These are phyloP conservation scores for Operophtera brumata DNA, from an alignment of 2,888 invertebrate species.

Conservation along the genomic window DNA sequence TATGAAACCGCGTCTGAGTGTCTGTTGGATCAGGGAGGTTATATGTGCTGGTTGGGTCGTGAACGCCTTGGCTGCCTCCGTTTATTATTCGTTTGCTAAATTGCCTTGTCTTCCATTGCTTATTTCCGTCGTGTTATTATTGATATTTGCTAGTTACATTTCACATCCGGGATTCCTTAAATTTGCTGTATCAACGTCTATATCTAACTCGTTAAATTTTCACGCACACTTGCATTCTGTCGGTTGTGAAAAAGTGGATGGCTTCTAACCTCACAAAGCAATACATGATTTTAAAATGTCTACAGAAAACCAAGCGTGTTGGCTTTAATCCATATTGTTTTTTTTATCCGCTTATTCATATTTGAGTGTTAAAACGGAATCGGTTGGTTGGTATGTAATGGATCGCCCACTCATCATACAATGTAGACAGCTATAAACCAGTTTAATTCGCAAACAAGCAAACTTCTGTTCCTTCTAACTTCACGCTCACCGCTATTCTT, in stretches of 20 bases:
- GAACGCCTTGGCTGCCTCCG: slow-evolving; percentile 48
- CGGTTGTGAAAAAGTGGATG: slow-evolving; percentile 46
- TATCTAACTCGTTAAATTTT: slow-evolving; percentile 56
- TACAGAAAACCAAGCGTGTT: background rate
- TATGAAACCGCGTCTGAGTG: slow-evolving; percentile 5
- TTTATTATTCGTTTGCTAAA: slow-evolving; percentile 60
- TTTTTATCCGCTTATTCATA: background rate
- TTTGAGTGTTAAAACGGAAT: slow-evolving; percentile 11
- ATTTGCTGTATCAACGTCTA: slow-evolving; percentile 27
- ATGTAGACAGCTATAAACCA: background rate
- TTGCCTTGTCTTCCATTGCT: slow-evolving; percentile 49
- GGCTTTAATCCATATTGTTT: background rate
- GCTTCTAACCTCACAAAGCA: slow-evolving; percentile 6
- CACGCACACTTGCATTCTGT: slow-evolving; percentile 53
- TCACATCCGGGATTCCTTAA: slow-evolving; percentile 13
- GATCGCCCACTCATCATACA: slow-evolving; percentile 17
- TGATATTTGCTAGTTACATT: slow-evolving; percentile 1
- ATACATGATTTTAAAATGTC: slow-evolving; percentile 5
- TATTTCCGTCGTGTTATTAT: slow-evolving; percentile 42
- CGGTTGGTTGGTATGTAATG: slow-evolving; percentile 5
- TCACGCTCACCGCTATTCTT: background rate
- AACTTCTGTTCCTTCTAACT: slow-evolving; percentile 6
- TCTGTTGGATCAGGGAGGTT: slow-evolving; percentile 45
- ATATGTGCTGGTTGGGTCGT: slow-evolving; percentile 55
- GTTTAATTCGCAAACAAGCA: slow-evolving; percentile 15